These are phyloP conservation scores for Loripinus fragilis DNA, from an alignment of 2,888 invertebrate genomes.

Conservation along the genomic window DNA sequence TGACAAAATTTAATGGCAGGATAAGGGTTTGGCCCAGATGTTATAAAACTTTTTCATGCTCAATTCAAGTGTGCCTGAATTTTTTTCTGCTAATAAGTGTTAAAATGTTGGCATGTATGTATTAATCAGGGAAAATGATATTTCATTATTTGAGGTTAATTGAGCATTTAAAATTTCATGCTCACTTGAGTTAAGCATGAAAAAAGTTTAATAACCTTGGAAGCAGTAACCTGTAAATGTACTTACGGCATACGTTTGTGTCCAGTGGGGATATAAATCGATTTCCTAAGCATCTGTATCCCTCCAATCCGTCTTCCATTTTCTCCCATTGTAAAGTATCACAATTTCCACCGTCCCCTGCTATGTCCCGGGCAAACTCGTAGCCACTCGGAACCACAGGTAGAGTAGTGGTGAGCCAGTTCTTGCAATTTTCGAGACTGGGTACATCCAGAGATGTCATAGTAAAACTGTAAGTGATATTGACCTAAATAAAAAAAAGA, in stretches of 20 bases:
- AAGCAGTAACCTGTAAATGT: too few species aligned
- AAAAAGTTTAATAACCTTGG: too few species aligned
- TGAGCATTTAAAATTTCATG: too few species aligned
- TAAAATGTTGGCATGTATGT: too few species aligned
- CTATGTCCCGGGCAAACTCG: not conserved
- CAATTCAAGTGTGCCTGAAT: too few species aligned
- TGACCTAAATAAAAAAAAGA: not conserved
- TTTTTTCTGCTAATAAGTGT: too few species aligned
- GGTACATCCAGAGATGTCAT: not conserved
- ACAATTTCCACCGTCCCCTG: conserved; percentile 18
- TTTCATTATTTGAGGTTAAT: too few species aligned
- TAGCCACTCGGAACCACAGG: not conserved
- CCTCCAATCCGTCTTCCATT: not conserved
- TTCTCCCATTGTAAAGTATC: conserved; percentile 20
- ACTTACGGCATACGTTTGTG: not conserved
- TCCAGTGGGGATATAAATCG: conserved; percentile 3
- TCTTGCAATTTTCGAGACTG: not conserved
- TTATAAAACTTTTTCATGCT: too few species aligned
- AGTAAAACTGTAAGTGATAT: not conserved
- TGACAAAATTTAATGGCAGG: too few species aligned
- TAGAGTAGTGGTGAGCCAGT: not conserved
- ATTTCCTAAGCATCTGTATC: conserved; percentile 21
- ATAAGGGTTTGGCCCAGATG: too few species aligned
- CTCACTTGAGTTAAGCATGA: too few species aligned
- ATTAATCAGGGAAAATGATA: too few species aligned